phyloP scores from a whole-genome alignment of 2,888 invertebrate species.

The Cosmorhoe ocellata region DNA sequence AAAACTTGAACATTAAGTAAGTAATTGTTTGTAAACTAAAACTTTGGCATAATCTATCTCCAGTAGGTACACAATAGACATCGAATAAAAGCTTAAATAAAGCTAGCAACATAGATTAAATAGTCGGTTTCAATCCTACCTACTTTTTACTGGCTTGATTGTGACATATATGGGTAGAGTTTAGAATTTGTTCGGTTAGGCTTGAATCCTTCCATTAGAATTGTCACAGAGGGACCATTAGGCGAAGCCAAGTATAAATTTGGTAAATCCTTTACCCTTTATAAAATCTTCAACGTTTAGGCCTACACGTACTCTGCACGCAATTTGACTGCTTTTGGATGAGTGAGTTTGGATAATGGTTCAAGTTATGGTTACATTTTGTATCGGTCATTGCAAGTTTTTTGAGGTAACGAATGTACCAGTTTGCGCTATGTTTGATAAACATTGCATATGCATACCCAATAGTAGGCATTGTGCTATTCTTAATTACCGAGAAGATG shows the following conservation, averaged over 20 bases:
- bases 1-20: too few species aligned
- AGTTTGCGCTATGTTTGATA: background rate
- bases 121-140: too few species aligned
- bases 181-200: conserved; percentile 45
- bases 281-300: conserved; percentile 37
- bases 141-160: conserved; percentile 51
- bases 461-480: background rate
- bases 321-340: conserved; percentile 27
- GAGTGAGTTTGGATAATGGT: conserved; percentile 24
- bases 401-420: conserved; percentile 1
- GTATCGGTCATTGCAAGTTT: conserved; percentile 1
- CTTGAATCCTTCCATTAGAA: conserved; percentile 56
- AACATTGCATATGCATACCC: background rate
- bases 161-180: conserved; percentile 55
- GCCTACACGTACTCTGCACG: conserved; percentile 25
- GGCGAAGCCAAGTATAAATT: conserved; percentile 50
- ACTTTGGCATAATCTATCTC: too few species aligned
- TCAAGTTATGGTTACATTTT: conserved; percentile 21
- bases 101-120: too few species aligned
- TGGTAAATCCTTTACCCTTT: conserved; percentile 44
- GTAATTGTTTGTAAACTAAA: too few species aligned
- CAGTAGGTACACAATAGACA: too few species aligned
- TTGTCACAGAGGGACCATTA: conserved; percentile 58
- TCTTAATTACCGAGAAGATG: conserved; percentile 15
- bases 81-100: too few species aligned